Conservation (phyloP, 2,797 vertebrate species). For the Sebastes iracundus region DNA sequence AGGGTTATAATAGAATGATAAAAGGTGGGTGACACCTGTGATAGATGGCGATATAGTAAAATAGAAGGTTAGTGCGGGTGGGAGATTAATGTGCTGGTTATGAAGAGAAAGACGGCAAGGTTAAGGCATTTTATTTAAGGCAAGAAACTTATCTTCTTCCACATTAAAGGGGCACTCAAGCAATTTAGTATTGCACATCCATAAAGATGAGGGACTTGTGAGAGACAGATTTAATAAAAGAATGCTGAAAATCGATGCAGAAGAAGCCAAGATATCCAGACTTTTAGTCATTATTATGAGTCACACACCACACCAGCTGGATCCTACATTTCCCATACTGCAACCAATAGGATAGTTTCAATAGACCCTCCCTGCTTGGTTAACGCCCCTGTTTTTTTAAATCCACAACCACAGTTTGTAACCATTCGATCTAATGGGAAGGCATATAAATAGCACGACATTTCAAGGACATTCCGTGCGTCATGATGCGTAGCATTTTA, state of each 20-base stretch:
- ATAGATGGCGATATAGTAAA: slow-evolving; percentile 3
- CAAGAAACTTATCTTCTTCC: not conserved
- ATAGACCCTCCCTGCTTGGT: not conserved
- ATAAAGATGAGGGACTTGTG: not conserved
- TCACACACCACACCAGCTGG: not conserved
- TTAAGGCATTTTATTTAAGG: not conserved
- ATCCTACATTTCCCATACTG: not conserved
- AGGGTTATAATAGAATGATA: slow-evolving; percentile 6
- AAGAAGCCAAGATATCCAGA: not conserved
- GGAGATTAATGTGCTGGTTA: not conserved
- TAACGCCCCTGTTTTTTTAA: not conserved
- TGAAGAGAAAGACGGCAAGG: not conserved
- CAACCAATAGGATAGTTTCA: not conserved
- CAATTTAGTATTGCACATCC: not conserved
- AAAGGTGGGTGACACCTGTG: not conserved
- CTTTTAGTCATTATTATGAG: not conserved
- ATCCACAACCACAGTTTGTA: too few relatives aligned
- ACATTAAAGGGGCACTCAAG: not conserved
- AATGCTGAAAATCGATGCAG: not conserved
- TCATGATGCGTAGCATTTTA: too few relatives aligned
- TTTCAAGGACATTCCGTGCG: too few relatives aligned
- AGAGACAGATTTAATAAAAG: not conserved
- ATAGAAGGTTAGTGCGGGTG: not conserved
- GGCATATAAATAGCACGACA: too few relatives aligned
- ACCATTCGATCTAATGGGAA: too few relatives aligned